Evolutionary conservation across 2,797 vertebrate species (phyloP).

Genomic region (Falco cherrug): DNA sequence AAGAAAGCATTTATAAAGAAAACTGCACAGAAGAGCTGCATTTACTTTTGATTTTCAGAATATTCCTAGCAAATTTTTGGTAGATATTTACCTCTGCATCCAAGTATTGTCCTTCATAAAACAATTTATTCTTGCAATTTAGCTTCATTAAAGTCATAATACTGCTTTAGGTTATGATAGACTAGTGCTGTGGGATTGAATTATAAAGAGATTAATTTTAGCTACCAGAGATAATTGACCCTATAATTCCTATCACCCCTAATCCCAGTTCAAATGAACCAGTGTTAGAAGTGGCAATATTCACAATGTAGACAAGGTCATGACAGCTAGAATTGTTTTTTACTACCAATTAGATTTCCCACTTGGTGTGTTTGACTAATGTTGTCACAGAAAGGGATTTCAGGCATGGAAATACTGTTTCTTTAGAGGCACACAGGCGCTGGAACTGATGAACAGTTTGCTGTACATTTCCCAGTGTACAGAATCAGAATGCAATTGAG

Average conservation of each 20-base stretch:
- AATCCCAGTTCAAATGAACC: slow-evolving; percentile 62
- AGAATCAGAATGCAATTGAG: slow-evolving; percentile 1
- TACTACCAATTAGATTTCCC: slow-evolving; percentile 54
- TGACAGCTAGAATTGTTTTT: slow-evolving; percentile 51
- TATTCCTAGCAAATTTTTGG: not conserved
- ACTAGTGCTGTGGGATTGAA: slow-evolving; percentile 49
- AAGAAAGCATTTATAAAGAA: not conserved
- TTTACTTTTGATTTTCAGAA: slow-evolving; percentile 15
- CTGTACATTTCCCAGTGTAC: not conserved
- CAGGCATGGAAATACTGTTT: slow-evolving; percentile 19
- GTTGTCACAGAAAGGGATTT: slow-evolving; percentile 26
- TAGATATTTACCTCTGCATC: slow-evolving; percentile 33
- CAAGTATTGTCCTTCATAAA: slow-evolving; percentile 32
- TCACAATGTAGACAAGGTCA: slow-evolving; percentile 53
- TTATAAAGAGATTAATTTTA: slow-evolving; percentile 63
- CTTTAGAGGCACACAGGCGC: not conserved
- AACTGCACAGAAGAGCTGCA: not conserved
- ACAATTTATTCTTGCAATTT: slow-evolving; percentile 57
- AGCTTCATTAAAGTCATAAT: slow-evolving; percentile 49
- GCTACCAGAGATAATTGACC: slow-evolving; percentile 53
- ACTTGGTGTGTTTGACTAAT: slow-evolving; percentile 48
- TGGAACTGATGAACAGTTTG: slow-evolving; percentile 4
- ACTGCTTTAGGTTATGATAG: slow-evolving; percentile 38
- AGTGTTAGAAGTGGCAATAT: slow-evolving; percentile 41
- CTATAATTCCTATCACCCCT: slow-evolving; percentile 56